Evolutionary conservation across 35 echinoderm and acorn worm genomes (phyloP), one percentile per base, ranked within the genome.

Genomic region (Stichopus chloronotus): DNA sequence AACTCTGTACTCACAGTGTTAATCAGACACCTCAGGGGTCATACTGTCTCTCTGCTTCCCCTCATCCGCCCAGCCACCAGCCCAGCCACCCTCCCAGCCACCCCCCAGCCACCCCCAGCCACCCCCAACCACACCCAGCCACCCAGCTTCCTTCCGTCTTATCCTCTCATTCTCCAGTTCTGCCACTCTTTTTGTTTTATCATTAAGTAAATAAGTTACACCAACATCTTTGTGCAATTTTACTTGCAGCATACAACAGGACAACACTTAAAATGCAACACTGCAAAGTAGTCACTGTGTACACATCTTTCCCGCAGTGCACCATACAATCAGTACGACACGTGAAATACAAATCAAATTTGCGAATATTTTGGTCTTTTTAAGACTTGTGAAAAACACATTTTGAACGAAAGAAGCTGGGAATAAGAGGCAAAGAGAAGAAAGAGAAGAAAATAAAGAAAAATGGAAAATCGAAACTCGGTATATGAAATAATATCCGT

Each of bases 401-500:
- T 43, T 43, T 43, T 43, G 30, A 43, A 43, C 30, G 30, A 43
- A 43, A 43, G 30, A 43, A 43, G 30, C 30, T 43, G 30, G 3
- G 30, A 43, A 43, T 43, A 43, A 43, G 30, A 43, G 0, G 30
- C 0, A 43, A 43, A 74, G 20, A 17, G 0, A 65, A 65, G 19
- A 65, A 43, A 43, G 30, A 74, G 22, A n/a, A 74, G 69, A n/a
- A 5, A 8, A 57, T 23, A 71, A 89, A 69, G 61, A 89, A 6
- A 71, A 17, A 71, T 9, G 57, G 8, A n/a, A 85, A 85, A 89
- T 89, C 59, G 57, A 89, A 63, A 72, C 52, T 71, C 71, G 25
- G 60, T 53, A 52, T 65, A 89, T 89, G 87, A 72, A 72, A 89
- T 72, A 71, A 89, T 89, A 89, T 65, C 87, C 52, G 57, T 89